These are phyloP conservation scores for Grammomys dolichurus DNA, from an alignment of 2,113 vertebrate genomes.

Conservation along the genomic window DNA sequence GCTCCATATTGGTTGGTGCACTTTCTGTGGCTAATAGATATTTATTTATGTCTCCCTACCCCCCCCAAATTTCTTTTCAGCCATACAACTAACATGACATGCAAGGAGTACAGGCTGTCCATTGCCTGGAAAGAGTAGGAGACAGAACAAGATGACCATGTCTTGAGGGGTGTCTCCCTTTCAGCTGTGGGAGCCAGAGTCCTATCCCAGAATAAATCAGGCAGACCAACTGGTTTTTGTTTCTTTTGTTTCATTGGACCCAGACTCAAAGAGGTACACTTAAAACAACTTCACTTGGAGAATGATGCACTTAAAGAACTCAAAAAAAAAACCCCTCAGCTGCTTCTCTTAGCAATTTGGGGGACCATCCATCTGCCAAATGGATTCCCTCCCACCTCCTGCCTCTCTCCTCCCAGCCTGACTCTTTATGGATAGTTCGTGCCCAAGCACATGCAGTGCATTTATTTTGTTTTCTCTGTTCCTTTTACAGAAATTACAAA, in stretches of 20 bases:
- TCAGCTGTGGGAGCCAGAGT: neutral
- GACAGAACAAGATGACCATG: neutral
- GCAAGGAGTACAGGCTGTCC: neutral
- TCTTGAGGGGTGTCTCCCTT: neutral
- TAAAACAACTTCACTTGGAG: neutral
- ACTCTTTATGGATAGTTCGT: constrained; percentile 14
- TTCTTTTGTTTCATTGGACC: neutral
- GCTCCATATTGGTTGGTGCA: neutral
- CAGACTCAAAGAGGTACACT: no score
- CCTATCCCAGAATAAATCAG: neutral
- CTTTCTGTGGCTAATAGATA: neutral
- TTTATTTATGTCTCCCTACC: neutral
- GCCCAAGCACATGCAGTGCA: neutral
- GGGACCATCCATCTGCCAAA: neutral
- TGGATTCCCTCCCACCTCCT: neutral
- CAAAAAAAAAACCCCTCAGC: neutral
- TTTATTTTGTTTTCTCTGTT: constrained; percentile 51
- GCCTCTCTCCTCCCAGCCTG: neutral
- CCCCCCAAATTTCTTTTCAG: no score
- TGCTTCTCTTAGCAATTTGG: neutral
- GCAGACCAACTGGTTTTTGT: neutral
- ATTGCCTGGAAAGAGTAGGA: neutral
- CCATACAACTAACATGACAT: neutral
- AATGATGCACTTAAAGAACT: neutral
- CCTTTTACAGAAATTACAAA: constrained; percentile 53